Percentiles rank a stretch among this genome's conserved stretches.
These are phyloP conservation scores for Nixonia krombeini DNA, from an alignment of 1,140 invertebrate species.

Conservation along the genomic window DNA sequence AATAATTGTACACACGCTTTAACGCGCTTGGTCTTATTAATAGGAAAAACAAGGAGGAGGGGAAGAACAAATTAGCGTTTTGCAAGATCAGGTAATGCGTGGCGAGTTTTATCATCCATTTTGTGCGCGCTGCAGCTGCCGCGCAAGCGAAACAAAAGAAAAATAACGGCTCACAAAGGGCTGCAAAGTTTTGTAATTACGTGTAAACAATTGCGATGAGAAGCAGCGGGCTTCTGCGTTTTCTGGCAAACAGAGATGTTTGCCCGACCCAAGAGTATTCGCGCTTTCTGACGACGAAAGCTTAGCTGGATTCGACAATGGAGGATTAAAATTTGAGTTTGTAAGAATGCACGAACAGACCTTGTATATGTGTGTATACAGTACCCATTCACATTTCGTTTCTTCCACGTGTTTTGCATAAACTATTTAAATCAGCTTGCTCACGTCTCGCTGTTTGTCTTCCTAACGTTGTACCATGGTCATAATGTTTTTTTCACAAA, in stretches of 20 bases:
- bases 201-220: slow-evolving; percentile 40
- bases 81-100: slow-evolving; percentile 9
- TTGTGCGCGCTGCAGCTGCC: slow-evolving; percentile 8
- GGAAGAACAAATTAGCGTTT: no score
- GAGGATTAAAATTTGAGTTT: slow-evolving; percentile 1
- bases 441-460: no score
- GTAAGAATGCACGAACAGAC: no score
- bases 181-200: slow-evolving; percentile 41
- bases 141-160: slow-evolving; percentile 19
- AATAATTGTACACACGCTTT: no score
- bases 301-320: slow-evolving; percentile 23
- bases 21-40: no score
- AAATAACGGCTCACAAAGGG: slow-evolving; percentile 16
- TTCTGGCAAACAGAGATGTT: slow-evolving; percentile 31
- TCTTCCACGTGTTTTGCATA: no score
- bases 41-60: background rate
- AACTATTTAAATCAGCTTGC: no score
- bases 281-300: slow-evolving; percentile 17
- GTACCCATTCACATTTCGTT: no score
- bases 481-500: no score
- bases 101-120: slow-evolving; percentile 6
- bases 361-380: no score
- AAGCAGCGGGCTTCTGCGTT: slow-evolving; percentile 16
- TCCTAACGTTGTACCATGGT: no score
- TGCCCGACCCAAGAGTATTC: slow-evolving; percentile 19